Evolutionary conservation across 2,888 invertebrate species (phyloP).

Genomic region (Fissipunctia ypsillon): DNA sequence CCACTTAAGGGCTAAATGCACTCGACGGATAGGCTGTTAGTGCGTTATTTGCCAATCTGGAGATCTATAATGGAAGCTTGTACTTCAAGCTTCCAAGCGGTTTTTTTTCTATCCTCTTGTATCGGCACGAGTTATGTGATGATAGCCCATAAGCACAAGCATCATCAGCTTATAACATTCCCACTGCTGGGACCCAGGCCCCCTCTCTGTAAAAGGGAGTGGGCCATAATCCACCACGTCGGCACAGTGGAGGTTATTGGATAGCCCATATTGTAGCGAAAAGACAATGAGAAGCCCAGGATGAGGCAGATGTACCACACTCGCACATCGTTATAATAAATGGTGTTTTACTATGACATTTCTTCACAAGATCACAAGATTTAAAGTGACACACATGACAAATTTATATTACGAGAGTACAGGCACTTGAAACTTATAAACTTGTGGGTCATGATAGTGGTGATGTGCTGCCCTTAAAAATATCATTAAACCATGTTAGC

Average conservation of each 20-base stretch:
- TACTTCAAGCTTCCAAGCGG: too few species aligned
- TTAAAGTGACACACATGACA: background rate
- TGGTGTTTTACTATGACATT: background rate
- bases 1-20: constrained; percentile 49
- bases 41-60: constrained; percentile 20
- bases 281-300: background rate
- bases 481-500: too few species aligned
- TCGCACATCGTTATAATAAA: background rate
- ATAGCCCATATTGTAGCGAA: background rate
- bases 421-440: background rate
- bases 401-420: background rate
- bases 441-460: background rate
- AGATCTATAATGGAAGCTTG: background rate
- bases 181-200: background rate
- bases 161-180: background rate
- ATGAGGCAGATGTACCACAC: background rate
- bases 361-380: background rate
- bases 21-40: constrained; percentile 17
- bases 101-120: background rate
- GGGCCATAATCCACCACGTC: background rate
- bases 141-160: background rate
- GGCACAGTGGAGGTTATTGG: background rate
- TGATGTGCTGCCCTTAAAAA: background rate
- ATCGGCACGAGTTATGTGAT: background rate
- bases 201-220: background rate